phyloP scores from a whole-genome alignment of 2,888 invertebrate genomes.

The Cerastis leucographa region DNA sequence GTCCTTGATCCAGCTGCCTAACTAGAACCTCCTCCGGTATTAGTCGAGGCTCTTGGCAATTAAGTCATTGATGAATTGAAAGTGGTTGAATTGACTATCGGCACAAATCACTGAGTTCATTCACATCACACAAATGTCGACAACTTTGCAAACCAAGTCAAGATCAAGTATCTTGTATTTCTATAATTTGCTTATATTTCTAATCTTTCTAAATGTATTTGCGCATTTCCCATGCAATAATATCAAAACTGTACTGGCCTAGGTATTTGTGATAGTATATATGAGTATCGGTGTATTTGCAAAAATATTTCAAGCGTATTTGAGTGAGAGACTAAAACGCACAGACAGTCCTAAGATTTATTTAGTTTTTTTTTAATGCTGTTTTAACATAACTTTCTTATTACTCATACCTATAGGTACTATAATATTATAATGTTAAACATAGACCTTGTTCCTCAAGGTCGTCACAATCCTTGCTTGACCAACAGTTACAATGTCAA shows the following conservation, averaged over 20 bases:
- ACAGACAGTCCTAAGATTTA: background rate
- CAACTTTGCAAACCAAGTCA: background rate
- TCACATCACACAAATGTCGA: too few species aligned
- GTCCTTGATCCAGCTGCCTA: background rate
- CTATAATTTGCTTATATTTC: background rate
- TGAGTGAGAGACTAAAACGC: background rate
- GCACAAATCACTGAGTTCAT: too few species aligned
- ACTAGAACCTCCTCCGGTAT: background rate
- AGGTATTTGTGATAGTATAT: background rate
- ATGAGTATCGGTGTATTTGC: background rate
- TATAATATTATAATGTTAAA: background rate
- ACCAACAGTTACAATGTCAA: constrained; percentile 51
- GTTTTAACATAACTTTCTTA: background rate
- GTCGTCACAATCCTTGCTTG: background rate
- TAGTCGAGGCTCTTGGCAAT: background rate
- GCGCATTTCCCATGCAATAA: background rate
- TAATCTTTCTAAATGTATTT: background rate
- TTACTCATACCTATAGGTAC: too few species aligned
- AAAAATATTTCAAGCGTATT: background rate
- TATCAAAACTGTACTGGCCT: background rate
- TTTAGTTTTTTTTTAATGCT: background rate
- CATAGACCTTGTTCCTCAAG: constrained; percentile 28
- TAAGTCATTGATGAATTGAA: too few species aligned
- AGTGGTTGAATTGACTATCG: background rate
- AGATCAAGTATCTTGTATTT: too few species aligned